A percentile compares a stretch with the other conserved stretches of the same genome.
These are phyloP conservation scores for Tamias sibiricus DNA, from an alignment of 2,113 vertebrate genomes.

Conservation along the genomic window DNA sequence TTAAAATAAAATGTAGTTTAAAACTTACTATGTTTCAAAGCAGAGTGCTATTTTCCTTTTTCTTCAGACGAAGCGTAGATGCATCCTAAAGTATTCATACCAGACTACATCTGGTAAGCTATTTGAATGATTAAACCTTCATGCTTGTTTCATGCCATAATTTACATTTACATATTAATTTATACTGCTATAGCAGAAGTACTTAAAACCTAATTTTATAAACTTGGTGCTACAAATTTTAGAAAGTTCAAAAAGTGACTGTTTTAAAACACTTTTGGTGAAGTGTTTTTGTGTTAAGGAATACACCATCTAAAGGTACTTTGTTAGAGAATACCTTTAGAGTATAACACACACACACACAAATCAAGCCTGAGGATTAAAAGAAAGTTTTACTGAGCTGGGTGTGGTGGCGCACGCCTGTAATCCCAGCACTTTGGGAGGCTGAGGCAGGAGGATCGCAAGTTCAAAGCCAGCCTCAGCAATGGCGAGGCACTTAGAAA, in stretches of 20 bases:
- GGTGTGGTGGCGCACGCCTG: too few relatives aligned
- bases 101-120: not conserved
- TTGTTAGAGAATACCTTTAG: conserved; percentile 64
- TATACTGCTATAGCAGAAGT: not conserved
- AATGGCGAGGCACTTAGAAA: too few relatives aligned
- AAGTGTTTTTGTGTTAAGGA: conserved; percentile 16
- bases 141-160: conserved; percentile 45
- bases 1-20: conserved; percentile 42
- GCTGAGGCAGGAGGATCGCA: too few relatives aligned
- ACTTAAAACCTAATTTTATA: conserved; percentile 52
- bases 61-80: not conserved
- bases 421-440: too few relatives aligned
- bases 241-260: conserved; percentile 43
- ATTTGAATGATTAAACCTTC: conserved; percentile 17
- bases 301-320: conserved; percentile 36
- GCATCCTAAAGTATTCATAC: not conserved
- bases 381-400: conserved; percentile 40
- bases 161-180: conserved; percentile 51
- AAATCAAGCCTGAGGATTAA: conserved; percentile 68
- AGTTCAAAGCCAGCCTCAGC: too few relatives aligned
- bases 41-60: conserved; percentile 19
- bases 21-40: conserved; percentile 34
- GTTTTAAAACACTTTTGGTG: conserved; percentile 54
- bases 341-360: conserved; percentile 60
- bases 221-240: conserved; percentile 34